Evolutionary conservation across 2,888 invertebrate species (phyloP).

Genomic region (Allophyes oxyacanthae): DNA sequence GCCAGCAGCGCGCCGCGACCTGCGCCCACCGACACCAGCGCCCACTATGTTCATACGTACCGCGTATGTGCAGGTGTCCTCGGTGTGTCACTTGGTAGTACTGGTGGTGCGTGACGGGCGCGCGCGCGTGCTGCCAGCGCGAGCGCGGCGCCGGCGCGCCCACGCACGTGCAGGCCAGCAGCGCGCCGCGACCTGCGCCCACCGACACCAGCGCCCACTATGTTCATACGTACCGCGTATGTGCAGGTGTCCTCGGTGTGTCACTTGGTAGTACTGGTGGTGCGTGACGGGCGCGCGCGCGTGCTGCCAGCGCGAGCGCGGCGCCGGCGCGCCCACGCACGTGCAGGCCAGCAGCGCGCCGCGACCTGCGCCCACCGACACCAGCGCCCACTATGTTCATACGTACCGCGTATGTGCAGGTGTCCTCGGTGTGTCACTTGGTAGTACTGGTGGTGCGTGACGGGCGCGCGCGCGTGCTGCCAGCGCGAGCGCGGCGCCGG

Average conservation of each 20-base stretch:
- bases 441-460: constrained; percentile 91
- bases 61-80: constrained; percentile 91
- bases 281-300: constrained; percentile 91
- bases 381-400: constrained; percentile 93
- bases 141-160: constrained; percentile 93
- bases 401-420: constrained; percentile 81
- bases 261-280: constrained; percentile 92
- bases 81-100: constrained; percentile 92
- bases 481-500: constrained; percentile 91
- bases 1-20: constrained; percentile 80
- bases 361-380: constrained; percentile 83
- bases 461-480: constrained; percentile 91
- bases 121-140: constrained; percentile 92
- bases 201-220: constrained; percentile 74
- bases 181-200: constrained; percentile 14
- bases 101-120: constrained; percentile 92
- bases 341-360: too few species aligned
- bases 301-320: constrained; percentile 92
- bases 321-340: constrained; percentile 94
- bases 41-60: too few species aligned
- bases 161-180: constrained; percentile 92
- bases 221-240: constrained; percentile 86
- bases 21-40: constrained; percentile 71
- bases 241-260: constrained; percentile 90
- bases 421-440: constrained; percentile 75